Evolutionary conservation across 1,140 invertebrate genomes (phyloP).

Genomic region (Oppia nitens): DNA sequence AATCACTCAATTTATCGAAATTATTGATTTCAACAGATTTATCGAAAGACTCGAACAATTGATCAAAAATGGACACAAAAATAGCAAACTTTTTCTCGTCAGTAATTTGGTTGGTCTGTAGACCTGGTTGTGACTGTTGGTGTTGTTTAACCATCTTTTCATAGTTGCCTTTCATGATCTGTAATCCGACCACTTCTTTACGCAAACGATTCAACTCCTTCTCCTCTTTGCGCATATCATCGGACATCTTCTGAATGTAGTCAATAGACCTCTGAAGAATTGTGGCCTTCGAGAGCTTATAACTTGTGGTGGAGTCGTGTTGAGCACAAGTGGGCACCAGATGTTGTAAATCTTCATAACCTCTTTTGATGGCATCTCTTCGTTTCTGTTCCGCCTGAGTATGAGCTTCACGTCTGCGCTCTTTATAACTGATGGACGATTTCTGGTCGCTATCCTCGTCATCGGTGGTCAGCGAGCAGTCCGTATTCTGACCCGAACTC

Average conservation of each 20-base stretch:
- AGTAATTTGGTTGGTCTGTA: conserved; percentile 54
- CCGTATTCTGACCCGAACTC: not conserved
- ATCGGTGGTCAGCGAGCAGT: conserved; percentile 35
- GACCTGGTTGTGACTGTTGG: conserved; percentile 60
- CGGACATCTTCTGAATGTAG: conserved; percentile 55
- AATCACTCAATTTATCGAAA: conserved; percentile 78
- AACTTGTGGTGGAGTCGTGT: conserved; percentile 52
- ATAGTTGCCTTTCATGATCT: conserved; percentile 68
- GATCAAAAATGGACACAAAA: conserved; percentile 90
- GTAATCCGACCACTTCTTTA: conserved; percentile 81
- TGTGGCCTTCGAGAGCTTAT: conserved; percentile 90
- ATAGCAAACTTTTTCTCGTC: conserved; percentile 93
- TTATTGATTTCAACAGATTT: conserved; percentile 70
- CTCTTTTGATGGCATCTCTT: conserved; percentile 38
- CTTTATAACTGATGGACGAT: conserved; percentile 72
- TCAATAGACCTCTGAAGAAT: conserved; percentile 65
- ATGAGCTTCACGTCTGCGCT: conserved; percentile 78
- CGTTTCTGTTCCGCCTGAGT: conserved; percentile 94
- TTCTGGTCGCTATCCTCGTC: conserved; percentile 78
- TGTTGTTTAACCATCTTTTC: conserved; percentile 90
- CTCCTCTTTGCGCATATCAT: conserved; percentile 73
- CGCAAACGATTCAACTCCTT: conserved; percentile 77
- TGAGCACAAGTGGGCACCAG: conserved; percentile 82
- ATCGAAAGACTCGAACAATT: conserved; percentile 72
- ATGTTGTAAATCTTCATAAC: conserved; percentile 75